Evolutionary conservation across 2,888 invertebrate species (phyloP), one percentile per base, ranked within the genome.

Genomic region (Drosophila sordidula): DNA sequence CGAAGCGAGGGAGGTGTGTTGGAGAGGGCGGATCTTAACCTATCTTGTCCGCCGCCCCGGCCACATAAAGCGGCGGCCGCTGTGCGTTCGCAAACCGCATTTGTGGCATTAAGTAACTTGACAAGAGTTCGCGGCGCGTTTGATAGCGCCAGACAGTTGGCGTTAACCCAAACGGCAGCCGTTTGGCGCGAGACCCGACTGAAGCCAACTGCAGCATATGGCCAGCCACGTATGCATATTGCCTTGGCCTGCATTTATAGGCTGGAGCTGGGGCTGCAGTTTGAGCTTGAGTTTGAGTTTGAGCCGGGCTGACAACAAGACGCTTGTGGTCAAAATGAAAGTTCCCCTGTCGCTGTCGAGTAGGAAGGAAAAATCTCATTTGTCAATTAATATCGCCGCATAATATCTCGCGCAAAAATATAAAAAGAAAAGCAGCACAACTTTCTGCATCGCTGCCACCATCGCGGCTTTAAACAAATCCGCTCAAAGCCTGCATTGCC

Each of bases 371-470:
- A 89, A 87, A 81, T 84, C 90, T 87, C 90, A 89, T 89, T 90
- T 89, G 90, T 89, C 90, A 90, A 87, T 89, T 89, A 88, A 90
- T 89, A 89, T 89, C 89, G 87, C 81, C 75, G 81, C 89, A 89
- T 78, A 89, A 89, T 79, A 90, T 89, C 87, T 80, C 58, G 67
- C 77, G 72, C 70, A 76, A 29, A 61, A 46, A 63, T 36, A 63
- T 49, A 64, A 64, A 78, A 80, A 66, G 79, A 75, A 81, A 81
- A 82, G 79, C 80, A 81, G 74, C 83, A 77, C 86, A 83, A 81
- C 89, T 86, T 89, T 88, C 84, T 83, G 88, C 83, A 71, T 61
- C 69, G 70, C 61, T 67, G 78, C 63, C 76, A 62, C 71, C 71
- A 72, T 66, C 44, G 74, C 51, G 67, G 71, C 71, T 87, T 87